Evolutionary conservation across 2,888 invertebrate species (phyloP), one percentile per base, ranked within the genome.

Genomic region (Andrena haemorrhoa): DNA sequence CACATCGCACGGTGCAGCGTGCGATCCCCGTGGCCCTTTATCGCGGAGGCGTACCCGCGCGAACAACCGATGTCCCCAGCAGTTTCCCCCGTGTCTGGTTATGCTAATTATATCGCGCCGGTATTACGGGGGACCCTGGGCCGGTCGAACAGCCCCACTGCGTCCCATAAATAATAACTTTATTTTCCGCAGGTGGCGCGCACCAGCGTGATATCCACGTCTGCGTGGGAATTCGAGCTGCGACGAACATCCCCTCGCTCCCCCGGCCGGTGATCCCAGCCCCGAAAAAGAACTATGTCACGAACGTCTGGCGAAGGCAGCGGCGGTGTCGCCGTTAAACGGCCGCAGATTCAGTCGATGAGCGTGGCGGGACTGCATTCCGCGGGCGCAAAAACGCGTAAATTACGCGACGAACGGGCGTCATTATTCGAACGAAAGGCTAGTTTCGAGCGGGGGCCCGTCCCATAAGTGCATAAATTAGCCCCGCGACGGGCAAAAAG

Each of bases 81-180:
- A n/a, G 49, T 68, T 63, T 58, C 66, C 64, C 41, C 56, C 53
- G 71, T 53, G 77, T 90, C 90, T 87, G 89, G 89, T 92, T 92
- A 91, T 91, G 91, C 86, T 91, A 90, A 91, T 90, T 89, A 89
- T 86, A 90, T 89, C 81, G 86, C 85, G 84, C 79, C 74, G 72
- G 81, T 86, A 88, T 89, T 88, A 85, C 83, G 66, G 76, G 71
- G 74, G 85, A 83, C 72, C 83, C 82, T 82, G 78, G 78, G 75
- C 82, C 88, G 87, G 83, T 91, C 88, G 91, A 90, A 89, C 88
- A 85, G 86, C 83, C 82, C 61, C 23, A 56, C 51, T 33, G 71
- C 79, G 75, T 76, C 81, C 74, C 85, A 88, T 89, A 91, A 91
- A 90, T 89, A 90, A 90, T 91, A 90, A 90, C 89, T 91, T 90